Base-by-base conservation (phyloP, 2,113 vertebrate species). In the Muscicapa adusta region DNA sequence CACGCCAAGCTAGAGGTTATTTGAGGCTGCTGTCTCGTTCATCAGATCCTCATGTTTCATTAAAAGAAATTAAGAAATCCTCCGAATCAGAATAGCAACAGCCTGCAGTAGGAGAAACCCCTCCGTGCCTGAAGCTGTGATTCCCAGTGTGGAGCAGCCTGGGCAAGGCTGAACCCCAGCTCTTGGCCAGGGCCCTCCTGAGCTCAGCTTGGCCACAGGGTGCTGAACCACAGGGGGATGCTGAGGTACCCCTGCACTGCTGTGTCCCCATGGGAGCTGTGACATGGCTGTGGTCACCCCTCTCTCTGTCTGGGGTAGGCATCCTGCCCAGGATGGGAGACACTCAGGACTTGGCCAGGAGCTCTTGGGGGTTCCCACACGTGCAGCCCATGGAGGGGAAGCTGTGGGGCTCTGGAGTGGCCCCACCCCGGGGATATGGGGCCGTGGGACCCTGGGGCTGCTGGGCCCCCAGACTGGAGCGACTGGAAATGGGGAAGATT, bases 401-500 rank as follows among this genome's bases (percentile, higher is more conserved):
- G 24, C 33, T 1, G 0, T 38, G 1, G 1, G 62, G n/a, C 8
- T 87, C 26, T 3, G 1, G 28, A 60, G 48, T 8, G 7, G 19
- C 6, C 84, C 56, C 76, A 80, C 22, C 2, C 2, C 0, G 2
- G 54, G 62, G 47, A 3, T 10, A 3, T 1, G 28, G 36, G 65
- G 70, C 36, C 0, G 2, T 65, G 85, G 75, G 82, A 88, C 60
- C 47, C 24, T 1, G 1, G 60, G 75, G 53, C 58, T 63, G 80
- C 73, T 3, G 15, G 68, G 60, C 83, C 88, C 93, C 95, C 75
- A 51, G 71, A 65, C 88, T 34, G 51, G 65, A 57, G n/a, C 0
- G 11, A 71, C 82, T 97, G 94, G 95, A 88, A 97, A 88, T 28
- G n/a, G 70, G 91, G 94, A 96, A 94, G 95, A 97, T 95, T 86